Evolutionary conservation across 2,888 invertebrate species (phyloP), one percentile per base, ranked within the genome.

Genomic region (Drosophila setosimentum): DNA sequence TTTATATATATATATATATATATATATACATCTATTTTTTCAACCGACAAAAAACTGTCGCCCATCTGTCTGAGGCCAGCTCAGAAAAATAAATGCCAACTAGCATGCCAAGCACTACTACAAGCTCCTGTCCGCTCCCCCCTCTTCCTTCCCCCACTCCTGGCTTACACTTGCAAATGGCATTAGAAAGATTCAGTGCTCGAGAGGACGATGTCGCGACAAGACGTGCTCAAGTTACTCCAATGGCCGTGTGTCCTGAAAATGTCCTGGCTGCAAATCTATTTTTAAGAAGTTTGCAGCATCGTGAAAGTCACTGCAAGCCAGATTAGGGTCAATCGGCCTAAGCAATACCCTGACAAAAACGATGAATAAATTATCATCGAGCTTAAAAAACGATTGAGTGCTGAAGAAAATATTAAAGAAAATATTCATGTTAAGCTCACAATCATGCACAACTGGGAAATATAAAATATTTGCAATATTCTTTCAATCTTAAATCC

Each of bases 201-300:
- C 75, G 62, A 57, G 51, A 68, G 65, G 50, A 29, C 29, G 64
- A 54, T 7, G 42, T 24, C 32, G 27, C 27, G 35, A 27, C 24
- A 63, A 62, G 55, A 84, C 84, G 84, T 84, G 84, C 77, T 72
- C 83, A 79, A 84, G 75, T 55, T 55, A 18, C 55, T 37, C 71
- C 27, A 60, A 59, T 35, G 68, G 32, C 59, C 68, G 29, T 55
- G 40, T 76, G 77, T 68, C 74, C 72, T 61, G 60, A 70, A 68
- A 77, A 73, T 69, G 74, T 37, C 55, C 70, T 66, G 55, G 57
- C 59, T 72, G 69, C 13, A 68, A 82, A 82, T 82, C 87, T 87
- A 85, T 85, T 85, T 87, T 87, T 78, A 87, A 87, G 74, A 73
- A 78, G 72, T 79, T 4, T 75, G 59, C 83, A 76, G 49, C 69